Evolutionary conservation across 2,113 vertebrate genomes (phyloP).

Genomic region (Proterorhinus semilunaris): DNA sequence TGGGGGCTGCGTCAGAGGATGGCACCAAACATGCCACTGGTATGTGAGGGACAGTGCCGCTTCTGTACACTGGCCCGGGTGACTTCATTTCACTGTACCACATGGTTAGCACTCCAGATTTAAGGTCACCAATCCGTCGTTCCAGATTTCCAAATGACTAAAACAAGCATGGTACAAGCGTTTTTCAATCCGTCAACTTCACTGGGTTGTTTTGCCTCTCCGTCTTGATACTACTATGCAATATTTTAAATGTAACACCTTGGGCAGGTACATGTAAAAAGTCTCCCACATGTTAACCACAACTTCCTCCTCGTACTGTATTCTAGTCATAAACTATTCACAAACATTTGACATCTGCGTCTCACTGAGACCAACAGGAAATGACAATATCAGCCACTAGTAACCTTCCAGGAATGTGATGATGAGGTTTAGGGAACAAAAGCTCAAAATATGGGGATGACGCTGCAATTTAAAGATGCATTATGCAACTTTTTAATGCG

Average conservation of each 20-base stretch:
- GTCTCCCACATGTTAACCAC: slow-evolving; percentile 20
- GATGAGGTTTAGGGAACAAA: too few relatives aligned
- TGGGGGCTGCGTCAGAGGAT: slow-evolving; percentile 42
- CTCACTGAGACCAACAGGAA: slow-evolving; percentile 4
- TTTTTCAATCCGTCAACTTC: too few relatives aligned
- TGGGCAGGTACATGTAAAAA: slow-evolving; percentile 10
- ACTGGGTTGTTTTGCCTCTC: too few relatives aligned
- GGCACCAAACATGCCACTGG: slow-evolving; percentile 61
- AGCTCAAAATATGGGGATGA: too few relatives aligned
- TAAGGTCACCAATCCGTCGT: background rate
- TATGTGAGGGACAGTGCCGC: slow-evolving; percentile 53
- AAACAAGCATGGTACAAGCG: too few relatives aligned
- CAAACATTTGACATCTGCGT: slow-evolving; percentile 20
- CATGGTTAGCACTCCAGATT: background rate
- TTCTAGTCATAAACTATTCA: background rate
- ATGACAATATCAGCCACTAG: background rate
- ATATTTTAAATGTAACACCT: slow-evolving; percentile 9
- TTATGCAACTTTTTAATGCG: too few relatives aligned
- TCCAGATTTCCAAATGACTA: background rate
- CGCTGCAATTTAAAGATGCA: too few relatives aligned
- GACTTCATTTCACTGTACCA: slow-evolving; percentile 51
- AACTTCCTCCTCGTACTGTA: slow-evolving; percentile 7
- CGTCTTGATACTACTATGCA: background rate
- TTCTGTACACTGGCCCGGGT: slow-evolving; percentile 43
- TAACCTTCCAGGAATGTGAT: too few relatives aligned